Base-by-base conservation (phyloP, 2,113 vertebrate genomes). In the Falco punctatus region DNA sequence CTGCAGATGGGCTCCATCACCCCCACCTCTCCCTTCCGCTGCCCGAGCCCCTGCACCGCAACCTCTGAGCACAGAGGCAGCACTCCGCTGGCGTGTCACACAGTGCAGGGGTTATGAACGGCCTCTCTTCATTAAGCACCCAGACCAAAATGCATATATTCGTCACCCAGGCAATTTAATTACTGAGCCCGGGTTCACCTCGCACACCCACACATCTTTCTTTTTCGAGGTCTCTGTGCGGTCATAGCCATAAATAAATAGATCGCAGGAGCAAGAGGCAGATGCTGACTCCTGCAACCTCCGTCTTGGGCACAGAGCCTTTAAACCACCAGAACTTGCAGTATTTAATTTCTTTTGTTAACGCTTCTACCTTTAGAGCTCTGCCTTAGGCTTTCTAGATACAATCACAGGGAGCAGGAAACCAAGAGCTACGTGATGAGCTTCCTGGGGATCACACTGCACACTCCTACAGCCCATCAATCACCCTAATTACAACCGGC, bases 341-440 rank as follows among this genome's bases (percentile, higher is more conserved):
- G 81, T 11, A 59, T 96, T 91, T 96, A 73, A 90, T 96, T 91
- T 78, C 94, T 96, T 96, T 96, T 96, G 94, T 95, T 96, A 71
- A 74, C 3, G 9, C 54, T 78, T 48, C 93, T 97, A 58, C 81
- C 82, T 96, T 75, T 21, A 81, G 95, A 94, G 85, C 89, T 73
- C 89, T 91, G 93, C 92, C 92, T 93, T 91, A 91, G 94, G 90
- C 95, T 95, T 80, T 95, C 90, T 70, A 96, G 95, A 97, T 96
- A 55, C 3, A 46, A 97, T 96, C 96, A 74, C 35, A 55, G 94
- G 57, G 87, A 77, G 86, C 73, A 95, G 97, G 96, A 97, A 97
- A 64, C 64, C 24, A 46, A 48, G 61, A 48, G 54, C 86, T 82
- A 58, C 17, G 12, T 11, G 71, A 92, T 80, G 93, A 96, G 96